phyloP scores from a whole-genome alignment of 2,888 invertebrate species.

The Cataglyphis livida region DNA sequence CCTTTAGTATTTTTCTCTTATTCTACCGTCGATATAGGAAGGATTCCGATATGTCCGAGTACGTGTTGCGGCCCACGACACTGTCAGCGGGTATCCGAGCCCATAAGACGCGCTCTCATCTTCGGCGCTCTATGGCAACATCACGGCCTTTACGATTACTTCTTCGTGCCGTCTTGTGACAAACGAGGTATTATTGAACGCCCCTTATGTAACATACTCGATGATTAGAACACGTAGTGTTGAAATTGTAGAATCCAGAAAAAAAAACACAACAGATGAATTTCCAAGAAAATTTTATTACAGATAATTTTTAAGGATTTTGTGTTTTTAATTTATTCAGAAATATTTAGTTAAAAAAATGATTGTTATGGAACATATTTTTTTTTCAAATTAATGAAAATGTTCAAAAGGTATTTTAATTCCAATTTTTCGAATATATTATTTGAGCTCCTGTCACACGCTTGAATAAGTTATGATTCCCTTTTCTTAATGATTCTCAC shows the following conservation, averaged over 20 bases:
- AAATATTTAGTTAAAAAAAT: not conserved
- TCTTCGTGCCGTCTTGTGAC: slow-evolving; percentile 57
- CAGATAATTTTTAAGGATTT: not conserved
- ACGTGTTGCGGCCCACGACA: slow-evolving; percentile 24
- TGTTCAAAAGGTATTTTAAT: not conserved
- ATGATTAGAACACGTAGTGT: not conserved
- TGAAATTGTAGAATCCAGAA: not conserved
- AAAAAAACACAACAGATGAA: not conserved
- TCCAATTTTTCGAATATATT: not conserved
- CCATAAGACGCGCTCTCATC: slow-evolving; percentile 56
- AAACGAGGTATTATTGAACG: slow-evolving; percentile 51
- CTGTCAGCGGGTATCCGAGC: slow-evolving; percentile 55
- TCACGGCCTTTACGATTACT: slow-evolving; percentile 65
- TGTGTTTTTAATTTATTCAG: not conserved
- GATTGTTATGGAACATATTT: not conserved
- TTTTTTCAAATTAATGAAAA: not conserved
- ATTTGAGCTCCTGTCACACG: not conserved
- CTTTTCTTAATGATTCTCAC: not conserved
- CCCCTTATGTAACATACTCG: not conserved
- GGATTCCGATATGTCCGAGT: slow-evolving; percentile 56
- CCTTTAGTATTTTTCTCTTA: slow-evolving; percentile 21
- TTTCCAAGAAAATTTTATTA: not conserved
- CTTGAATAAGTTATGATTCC: not conserved
- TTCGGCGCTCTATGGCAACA: slow-evolving; percentile 67
- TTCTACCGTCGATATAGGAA: slow-evolving; percentile 41